Base-by-base conservation (phyloP, 2,797 vertebrate species). In the Melanogrammus aeglefinus region DNA sequence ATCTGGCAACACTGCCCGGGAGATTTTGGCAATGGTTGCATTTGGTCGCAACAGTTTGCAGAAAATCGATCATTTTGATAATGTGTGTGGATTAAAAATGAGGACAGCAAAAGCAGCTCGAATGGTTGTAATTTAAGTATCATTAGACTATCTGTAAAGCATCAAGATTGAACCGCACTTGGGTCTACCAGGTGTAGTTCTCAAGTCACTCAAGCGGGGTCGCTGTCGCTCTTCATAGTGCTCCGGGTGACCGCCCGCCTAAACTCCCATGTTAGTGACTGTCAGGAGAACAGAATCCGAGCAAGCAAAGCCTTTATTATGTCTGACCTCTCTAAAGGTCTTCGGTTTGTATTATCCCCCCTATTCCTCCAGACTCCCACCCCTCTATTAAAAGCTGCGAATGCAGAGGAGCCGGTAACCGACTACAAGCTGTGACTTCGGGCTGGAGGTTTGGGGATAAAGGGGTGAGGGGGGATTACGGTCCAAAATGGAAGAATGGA, bases 171-270 rank as follows among this genome's bases (percentile, higher is more conserved):
- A 38, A 38, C 6, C 36, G 36, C 36, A 6, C 36, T 38, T 38
- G 36, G 36, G 36, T 38, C 36, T 1, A 38, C 36, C 57, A 44
- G 84, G 24, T 92, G 93, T 73, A 92, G 87, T 94, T 92, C 85
- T 78, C 41, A 3, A 0, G 78, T 66, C 81, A 75, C 76, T 87
- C 93, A 79, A 91, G 81, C 82, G 94, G 93, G 89, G 94, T 91
- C 93, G 86, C 92, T 90, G 87, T 91, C 88, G 91, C 70, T 91
- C 93, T 92, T 90, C 85, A 85, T 77, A 87, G 86, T 21, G 77
- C 41, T 12, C 10, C 13, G 41, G 13, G 10, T 38, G 41, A 44
- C 10, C 41, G 41, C 41, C 14, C 41, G 41, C 41, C 78, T 29
- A 38, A 29, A 39, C 14, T 36, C 39, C 41, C 41, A 16, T 44